Conservation (phyloP, 2,888 invertebrate genomes). For the Heteromyza rotundicornis region DNA sequence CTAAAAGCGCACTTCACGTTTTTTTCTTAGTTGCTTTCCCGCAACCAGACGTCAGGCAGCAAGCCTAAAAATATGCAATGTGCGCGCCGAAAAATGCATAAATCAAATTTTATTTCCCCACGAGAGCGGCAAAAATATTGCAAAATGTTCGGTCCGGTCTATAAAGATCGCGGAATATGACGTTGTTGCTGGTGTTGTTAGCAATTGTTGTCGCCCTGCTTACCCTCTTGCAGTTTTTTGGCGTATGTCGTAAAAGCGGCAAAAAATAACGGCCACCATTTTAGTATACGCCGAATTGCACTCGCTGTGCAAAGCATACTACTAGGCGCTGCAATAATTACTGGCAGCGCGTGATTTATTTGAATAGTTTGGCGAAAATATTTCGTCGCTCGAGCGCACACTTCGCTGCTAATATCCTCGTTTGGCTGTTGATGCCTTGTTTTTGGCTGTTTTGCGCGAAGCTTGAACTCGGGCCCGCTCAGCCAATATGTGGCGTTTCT, state of each 20-base stretch:
- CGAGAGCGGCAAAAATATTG: background rate
- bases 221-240: too few species aligned
- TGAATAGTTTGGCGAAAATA: background rate
- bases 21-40: too few species aligned
- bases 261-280: too few species aligned
- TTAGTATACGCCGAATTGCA: background rate
- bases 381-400: background rate
- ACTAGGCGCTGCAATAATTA: background rate
- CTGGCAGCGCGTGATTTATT: background rate
- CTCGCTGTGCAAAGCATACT: background rate
- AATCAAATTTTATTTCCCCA: background rate
- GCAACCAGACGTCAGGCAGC: too few species aligned
- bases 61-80: constrained; percentile 2
- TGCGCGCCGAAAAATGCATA: background rate
- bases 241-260: too few species aligned
- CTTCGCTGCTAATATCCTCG: background rate
- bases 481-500: too few species aligned
- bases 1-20: too few species aligned
- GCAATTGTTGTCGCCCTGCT: background rate
- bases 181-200: background rate
- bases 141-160: background rate
- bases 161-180: background rate
- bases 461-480: too few species aligned
- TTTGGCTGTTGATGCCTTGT: background rate
- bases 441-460: too few species aligned